These are phyloP conservation scores for Philhelius pedissequus DNA, from an alignment of 2,888 invertebrate genomes.

Conservation along the genomic window DNA sequence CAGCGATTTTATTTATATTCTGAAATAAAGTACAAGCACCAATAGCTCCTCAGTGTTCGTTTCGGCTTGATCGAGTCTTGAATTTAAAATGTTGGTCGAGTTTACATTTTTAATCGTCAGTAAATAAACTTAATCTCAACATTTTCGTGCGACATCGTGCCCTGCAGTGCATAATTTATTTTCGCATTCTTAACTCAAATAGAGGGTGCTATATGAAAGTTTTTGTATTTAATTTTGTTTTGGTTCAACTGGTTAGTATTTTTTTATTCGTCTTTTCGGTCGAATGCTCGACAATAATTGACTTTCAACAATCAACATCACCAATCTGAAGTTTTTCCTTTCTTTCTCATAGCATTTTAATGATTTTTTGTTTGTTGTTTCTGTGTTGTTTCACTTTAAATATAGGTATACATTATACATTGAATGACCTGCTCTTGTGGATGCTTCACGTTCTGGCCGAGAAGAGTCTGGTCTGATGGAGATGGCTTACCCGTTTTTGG, in stretches of 20 bases:
- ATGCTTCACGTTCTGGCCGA: neutral
- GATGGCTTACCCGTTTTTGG: neutral
- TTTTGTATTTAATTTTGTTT: neutral
- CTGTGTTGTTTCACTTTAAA: conserved; percentile 21
- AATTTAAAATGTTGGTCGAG: neutral
- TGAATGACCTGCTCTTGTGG: conserved; percentile 14
- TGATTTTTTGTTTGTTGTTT: neutral
- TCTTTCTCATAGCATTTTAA: neutral
- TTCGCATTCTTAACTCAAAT: neutral
- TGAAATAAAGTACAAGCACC: too few relatives aligned
- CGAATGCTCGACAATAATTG: conserved; percentile 51
- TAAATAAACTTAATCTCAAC: conserved; percentile 12
- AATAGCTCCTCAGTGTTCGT: neutral
- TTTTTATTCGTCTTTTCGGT: conserved; percentile 5
- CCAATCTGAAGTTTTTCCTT: conserved; percentile 7
- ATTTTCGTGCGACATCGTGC: neutral
- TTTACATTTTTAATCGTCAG: conserved; percentile 17
- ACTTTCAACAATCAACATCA: conserved; percentile 61
- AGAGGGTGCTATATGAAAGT: neutral
- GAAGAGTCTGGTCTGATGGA: neutral
- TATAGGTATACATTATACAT: neutral
- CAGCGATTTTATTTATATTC: too few relatives aligned
- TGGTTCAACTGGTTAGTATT: too few relatives aligned
- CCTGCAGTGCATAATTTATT: conserved; percentile 10
- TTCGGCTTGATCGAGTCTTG: neutral